Percentiles rank a stretch among this genome's conserved stretches.
Conservation (phyloP, 2,888 invertebrate species). For the Lithophane ornitopus region DNA sequence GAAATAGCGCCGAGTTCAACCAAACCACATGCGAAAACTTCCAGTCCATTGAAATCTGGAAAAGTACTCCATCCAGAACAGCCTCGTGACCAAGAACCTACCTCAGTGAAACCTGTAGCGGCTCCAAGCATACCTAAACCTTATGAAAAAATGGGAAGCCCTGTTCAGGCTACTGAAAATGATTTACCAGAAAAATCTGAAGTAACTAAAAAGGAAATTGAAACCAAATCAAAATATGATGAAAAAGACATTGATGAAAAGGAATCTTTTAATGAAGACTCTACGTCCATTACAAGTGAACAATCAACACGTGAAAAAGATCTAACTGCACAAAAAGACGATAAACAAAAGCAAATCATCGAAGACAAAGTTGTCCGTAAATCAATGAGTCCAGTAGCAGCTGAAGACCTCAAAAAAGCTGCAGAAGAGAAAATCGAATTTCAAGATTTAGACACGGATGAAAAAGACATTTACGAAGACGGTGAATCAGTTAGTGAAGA, state of each 20-base stretch:
- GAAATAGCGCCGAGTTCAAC: neutral
- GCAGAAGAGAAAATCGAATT: slow-evolving; percentile 21
- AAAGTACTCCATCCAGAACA: neutral
- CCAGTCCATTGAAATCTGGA: neutral
- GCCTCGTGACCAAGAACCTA: neutral
- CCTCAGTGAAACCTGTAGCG: slow-evolving; percentile 6
- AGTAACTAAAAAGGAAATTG: slow-evolving; percentile 66
- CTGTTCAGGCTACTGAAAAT: slow-evolving; percentile 1
- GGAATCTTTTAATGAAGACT: slow-evolving; percentile 51
- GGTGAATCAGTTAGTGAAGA: slow-evolving; percentile 69
- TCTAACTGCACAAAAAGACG: slow-evolving; percentile 15
- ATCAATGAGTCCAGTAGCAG: neutral
- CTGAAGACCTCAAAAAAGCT: slow-evolving; percentile 6
- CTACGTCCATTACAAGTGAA: neutral
- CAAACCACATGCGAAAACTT: neutral
- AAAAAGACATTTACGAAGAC: slow-evolving; percentile 69
- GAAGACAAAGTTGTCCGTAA: slow-evolving; percentile 28
- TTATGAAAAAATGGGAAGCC: slow-evolving; percentile 24
- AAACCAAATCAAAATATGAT: slow-evolving; percentile 64
- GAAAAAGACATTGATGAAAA: slow-evolving; percentile 73
- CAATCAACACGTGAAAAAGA: slow-evolving; percentile 4
- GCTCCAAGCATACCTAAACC: slow-evolving; percentile 2
- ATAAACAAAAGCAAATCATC: slow-evolving; percentile 16
- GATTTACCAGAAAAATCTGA: slow-evolving; percentile 31
- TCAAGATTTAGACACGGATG: slow-evolving; percentile 47